phyloP scores from a whole-genome alignment of 2,797 vertebrate genomes.

The Ambastaia sidthimunki region DNA sequence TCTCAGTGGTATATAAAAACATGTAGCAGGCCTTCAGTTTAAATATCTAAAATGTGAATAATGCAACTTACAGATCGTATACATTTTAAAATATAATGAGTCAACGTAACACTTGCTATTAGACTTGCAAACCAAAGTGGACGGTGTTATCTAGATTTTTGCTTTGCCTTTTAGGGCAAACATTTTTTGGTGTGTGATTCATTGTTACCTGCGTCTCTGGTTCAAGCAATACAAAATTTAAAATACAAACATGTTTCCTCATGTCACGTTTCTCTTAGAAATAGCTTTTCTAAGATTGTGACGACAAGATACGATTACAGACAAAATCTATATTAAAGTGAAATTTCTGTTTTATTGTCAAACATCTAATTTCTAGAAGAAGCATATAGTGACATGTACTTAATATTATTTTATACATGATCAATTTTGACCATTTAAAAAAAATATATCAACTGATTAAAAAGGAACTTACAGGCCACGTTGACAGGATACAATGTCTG shows the following conservation, averaged over 20 bases:
- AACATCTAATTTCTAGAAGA: background rate
- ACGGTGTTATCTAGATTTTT: conserved; percentile 57
- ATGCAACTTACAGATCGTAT: conserved; percentile 69
- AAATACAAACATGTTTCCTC: conserved; percentile 60
- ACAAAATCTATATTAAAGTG: conserved; percentile 12
- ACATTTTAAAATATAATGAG: conserved; percentile 60
- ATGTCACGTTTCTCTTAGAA: background rate
- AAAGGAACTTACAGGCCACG: background rate
- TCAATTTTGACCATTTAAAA: background rate
- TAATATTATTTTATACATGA: conserved; percentile 6
- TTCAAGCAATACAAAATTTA: conserved; percentile 78
- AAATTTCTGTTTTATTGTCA: background rate
- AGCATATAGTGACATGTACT: background rate
- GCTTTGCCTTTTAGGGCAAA: conserved; percentile 71
- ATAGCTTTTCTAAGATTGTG: background rate
- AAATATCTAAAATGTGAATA: conserved; percentile 72
- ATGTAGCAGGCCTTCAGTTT: conserved; percentile 65
- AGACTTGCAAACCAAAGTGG: conserved; percentile 67
- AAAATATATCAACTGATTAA: background rate
- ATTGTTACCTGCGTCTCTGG: conserved; percentile 88
- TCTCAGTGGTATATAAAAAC: conserved; percentile 66
- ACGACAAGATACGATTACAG: background rate
- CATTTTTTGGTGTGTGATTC: conserved; percentile 78
- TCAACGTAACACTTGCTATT: conserved; percentile 54
- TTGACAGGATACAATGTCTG: background rate